These are phyloP conservation scores for Seriola dumerili DNA, from an alignment of 2,113 vertebrate species.

Conservation along the genomic window DNA sequence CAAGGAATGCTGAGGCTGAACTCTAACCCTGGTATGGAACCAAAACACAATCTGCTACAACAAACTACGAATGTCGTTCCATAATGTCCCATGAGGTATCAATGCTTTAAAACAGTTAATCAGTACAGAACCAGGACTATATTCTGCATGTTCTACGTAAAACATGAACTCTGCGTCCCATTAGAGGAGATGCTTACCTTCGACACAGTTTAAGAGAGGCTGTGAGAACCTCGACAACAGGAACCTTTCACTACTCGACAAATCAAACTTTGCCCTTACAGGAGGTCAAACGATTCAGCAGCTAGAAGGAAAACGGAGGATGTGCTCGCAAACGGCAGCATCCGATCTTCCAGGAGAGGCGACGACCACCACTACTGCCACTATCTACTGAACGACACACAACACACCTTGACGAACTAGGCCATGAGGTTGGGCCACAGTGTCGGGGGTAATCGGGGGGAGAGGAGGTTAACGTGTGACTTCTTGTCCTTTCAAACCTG, in stretches of 20 bases:
- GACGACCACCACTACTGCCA: constrained; percentile 55
- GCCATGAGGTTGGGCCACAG: constrained; percentile 89
- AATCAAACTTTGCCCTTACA: constrained; percentile 31
- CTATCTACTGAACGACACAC: constrained; percentile 79
- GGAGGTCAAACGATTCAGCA: constrained; percentile 68
- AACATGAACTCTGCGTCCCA: constrained; percentile 55
- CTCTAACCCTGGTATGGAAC: constrained; percentile 80
- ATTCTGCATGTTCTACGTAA: constrained; percentile 47
- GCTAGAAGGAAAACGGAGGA: constrained; percentile 50
- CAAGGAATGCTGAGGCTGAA: constrained; percentile 73
- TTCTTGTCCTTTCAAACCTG: constrained; percentile 98
- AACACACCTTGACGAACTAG: constrained; percentile 87
- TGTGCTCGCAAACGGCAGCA: constrained; percentile 39
- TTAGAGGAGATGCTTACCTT: constrained; percentile 45
- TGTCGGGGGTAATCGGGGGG: constrained; percentile 58
- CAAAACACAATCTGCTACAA: constrained; percentile 80
- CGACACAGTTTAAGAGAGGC: constrained; percentile 13
- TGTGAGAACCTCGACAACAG: neutral
- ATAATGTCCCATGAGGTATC: constrained; percentile 77
- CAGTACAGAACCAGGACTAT: constrained; percentile 58
- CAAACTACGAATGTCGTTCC: constrained; percentile 73
- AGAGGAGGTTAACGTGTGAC: constrained; percentile 72
- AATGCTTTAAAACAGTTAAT: constrained; percentile 68
- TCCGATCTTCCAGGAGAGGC: constrained; percentile 48
- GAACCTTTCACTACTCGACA: constrained; percentile 15